A percentile compares a stretch with the other conserved stretches of the same genome.
Evolutionary conservation across 2,888 invertebrate genomes (phyloP).

Genomic region (Drosophila conformis): DNA sequence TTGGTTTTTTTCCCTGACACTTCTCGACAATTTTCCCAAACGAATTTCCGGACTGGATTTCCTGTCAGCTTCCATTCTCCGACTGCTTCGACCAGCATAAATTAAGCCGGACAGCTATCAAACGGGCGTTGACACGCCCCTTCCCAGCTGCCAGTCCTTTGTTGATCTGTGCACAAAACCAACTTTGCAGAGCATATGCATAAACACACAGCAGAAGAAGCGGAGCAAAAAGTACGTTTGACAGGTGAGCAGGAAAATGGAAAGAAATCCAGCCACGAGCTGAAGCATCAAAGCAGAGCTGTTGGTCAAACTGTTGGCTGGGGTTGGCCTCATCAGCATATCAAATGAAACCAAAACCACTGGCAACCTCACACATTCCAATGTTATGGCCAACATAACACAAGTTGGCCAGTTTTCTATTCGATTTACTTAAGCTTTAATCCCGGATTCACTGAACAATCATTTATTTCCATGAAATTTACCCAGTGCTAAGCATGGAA

Average conservation of each 20-base stretch:
- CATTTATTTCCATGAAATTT: neutral
- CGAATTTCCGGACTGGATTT: conserved; percentile 58
- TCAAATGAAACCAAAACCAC: neutral
- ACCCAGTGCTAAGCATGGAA: neutral
- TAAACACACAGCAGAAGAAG: conserved; percentile 20
- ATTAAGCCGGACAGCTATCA: conserved; percentile 42
- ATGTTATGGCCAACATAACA: neutral
- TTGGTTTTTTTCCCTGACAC: neutral
- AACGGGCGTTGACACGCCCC: conserved; percentile 32
- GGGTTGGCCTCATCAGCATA: neutral
- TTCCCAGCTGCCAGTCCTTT: conserved; percentile 19
- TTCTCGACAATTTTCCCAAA: conserved; percentile 48
- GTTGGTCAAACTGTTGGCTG: conserved; percentile 4
- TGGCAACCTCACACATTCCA: neutral
- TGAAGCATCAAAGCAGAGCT: conserved; percentile 51
- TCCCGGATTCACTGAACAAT: neutral
- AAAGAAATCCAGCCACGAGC: conserved; percentile 23
- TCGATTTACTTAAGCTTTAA: neutral
- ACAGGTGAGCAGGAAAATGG: neutral
- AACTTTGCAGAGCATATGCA: conserved; percentile 34
- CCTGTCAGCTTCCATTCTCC: conserved; percentile 40
- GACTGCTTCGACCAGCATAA: conserved; percentile 49
- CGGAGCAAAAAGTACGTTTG: neutral
- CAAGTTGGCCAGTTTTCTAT: neutral
- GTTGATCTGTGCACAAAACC: conserved; percentile 29